These are phyloP conservation scores for Cinclus cinclus DNA, from an alignment of 2,113 vertebrate species.

Conservation along the genomic window DNA sequence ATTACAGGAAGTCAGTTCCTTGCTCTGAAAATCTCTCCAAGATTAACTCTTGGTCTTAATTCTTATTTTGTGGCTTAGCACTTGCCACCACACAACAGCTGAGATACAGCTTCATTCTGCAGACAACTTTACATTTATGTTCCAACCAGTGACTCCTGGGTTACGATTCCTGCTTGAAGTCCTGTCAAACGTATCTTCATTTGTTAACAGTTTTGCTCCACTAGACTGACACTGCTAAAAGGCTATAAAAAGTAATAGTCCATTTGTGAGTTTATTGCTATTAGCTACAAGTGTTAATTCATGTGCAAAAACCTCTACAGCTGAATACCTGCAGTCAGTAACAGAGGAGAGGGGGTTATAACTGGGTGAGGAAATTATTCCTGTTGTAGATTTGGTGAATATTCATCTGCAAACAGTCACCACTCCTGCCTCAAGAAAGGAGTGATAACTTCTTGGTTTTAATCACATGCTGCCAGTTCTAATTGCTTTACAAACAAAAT, in stretches of 20 bases:
- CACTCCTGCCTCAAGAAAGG: background rate
- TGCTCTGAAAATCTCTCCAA: background rate
- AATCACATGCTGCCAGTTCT: conserved; percentile 18
- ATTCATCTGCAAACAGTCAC: background rate
- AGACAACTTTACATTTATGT: background rate
- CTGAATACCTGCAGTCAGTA: background rate
- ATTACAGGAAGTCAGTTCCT: background rate
- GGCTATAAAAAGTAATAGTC: conserved; percentile 71
- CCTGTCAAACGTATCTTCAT: conserved; percentile 52
- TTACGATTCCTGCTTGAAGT: conserved; percentile 13
- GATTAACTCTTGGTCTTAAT: background rate
- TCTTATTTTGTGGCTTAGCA: background rate
- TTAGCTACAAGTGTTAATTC: conserved; percentile 63
- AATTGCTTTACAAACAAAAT: conserved; percentile 42
- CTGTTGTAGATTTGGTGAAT: background rate
- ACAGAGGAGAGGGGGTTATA: background rate
- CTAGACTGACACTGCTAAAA: conserved; percentile 54
- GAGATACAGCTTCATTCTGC: background rate
- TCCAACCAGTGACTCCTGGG: background rate
- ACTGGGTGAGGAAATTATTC: background rate
- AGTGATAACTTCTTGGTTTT: conserved; percentile 34
- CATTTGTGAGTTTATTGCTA: conserved; percentile 64
- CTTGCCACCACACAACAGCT: background rate
- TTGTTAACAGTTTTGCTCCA: conserved; percentile 63
- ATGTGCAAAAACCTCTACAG: background rate